A percentile compares a stretch with the other conserved stretches of the same genome.
Conservation (phyloP, 2,888 invertebrate species). For the Carabus problematicus region DNA sequence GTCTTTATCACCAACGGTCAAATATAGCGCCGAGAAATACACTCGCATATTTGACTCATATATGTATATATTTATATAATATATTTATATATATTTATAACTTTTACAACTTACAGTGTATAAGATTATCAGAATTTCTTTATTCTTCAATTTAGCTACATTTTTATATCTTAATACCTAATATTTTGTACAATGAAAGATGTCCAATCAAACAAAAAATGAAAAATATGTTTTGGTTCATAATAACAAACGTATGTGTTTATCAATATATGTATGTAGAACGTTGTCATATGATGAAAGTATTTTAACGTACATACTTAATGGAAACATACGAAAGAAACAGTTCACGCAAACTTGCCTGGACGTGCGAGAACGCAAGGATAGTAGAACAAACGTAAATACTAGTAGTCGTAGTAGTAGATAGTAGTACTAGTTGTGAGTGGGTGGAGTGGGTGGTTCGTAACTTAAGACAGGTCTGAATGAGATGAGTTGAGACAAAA, state of each 20-base stretch:
- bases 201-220: slow-evolving; percentile 34
- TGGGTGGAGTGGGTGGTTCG: too few relatives aligned
- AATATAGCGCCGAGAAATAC: slow-evolving; percentile 35
- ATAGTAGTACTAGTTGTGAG: too few relatives aligned
- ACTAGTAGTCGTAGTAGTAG: background rate
- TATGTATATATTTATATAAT: slow-evolving; percentile 36
- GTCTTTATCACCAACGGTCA: slow-evolving; percentile 42
- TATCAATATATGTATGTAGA: slow-evolving; percentile 9
- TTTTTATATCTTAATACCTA: slow-evolving; percentile 40
- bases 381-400: background rate
- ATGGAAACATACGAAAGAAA: background rate
- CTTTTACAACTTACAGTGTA: slow-evolving; percentile 35
- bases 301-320: too few relatives aligned
- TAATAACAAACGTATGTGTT: slow-evolving; percentile 10
- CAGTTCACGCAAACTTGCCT: slow-evolving; percentile 27
- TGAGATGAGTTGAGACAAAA: slow-evolving; percentile 19
- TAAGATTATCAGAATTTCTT: slow-evolving; percentile 44
- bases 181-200: slow-evolving; percentile 41
- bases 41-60: slow-evolving; percentile 41
- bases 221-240: slow-evolving; percentile 20
- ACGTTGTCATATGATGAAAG: too few relatives aligned
- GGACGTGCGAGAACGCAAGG: background rate
- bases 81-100: slow-evolving; percentile 31
- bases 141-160: slow-evolving; percentile 42
- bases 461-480: background rate